A percentile compares a stretch with the other conserved stretches of the same genome.
These are phyloP conservation scores for Tachysurus vachellii DNA, from an alignment of 2,113 vertebrate genomes.

Conservation along the genomic window DNA sequence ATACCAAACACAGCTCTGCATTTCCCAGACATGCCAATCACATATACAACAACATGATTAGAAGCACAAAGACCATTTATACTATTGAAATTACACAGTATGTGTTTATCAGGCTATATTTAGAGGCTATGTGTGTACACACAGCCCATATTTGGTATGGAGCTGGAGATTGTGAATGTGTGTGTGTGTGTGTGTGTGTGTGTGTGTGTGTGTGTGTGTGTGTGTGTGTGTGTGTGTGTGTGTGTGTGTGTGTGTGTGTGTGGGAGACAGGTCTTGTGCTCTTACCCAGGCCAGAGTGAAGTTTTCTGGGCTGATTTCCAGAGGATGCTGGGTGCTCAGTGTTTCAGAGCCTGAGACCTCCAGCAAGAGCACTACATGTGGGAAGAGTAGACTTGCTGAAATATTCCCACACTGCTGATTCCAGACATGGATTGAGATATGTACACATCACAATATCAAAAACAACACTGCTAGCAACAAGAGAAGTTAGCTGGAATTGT, in stretches of 20 bases:
- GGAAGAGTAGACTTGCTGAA: constrained; percentile 24
- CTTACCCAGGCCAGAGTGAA: constrained; percentile 49
- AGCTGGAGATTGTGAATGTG: constrained; percentile 5
- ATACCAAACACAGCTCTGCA: constrained; percentile 15
- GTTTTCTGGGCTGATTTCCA: constrained; percentile 54
- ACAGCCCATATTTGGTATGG: constrained; percentile 52
- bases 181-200: constrained; percentile 47
- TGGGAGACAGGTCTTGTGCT: constrained; percentile 48
- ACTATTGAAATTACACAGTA: constrained; percentile 49
- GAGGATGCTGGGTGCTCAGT: constrained; percentile 16
- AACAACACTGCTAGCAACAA: background rate
- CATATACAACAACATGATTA: constrained; percentile 30
- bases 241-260: constrained; percentile 34
- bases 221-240: constrained; percentile 10
- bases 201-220: constrained; percentile 52
- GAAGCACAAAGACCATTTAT: constrained; percentile 29
- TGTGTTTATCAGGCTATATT: constrained; percentile 54
- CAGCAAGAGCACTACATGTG: constrained; percentile 35
- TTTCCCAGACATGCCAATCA: constrained; percentile 39
- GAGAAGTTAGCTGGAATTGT: background rate
- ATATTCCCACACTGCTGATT: constrained; percentile 51
- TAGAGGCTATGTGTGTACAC: constrained; percentile 47
- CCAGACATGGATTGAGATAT: background rate
- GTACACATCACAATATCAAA: background rate
- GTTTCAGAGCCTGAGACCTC: constrained; percentile 37